Base-by-base conservation (phyloP, 2,888 invertebrate genomes). In the Pterostichus madidus region DNA sequence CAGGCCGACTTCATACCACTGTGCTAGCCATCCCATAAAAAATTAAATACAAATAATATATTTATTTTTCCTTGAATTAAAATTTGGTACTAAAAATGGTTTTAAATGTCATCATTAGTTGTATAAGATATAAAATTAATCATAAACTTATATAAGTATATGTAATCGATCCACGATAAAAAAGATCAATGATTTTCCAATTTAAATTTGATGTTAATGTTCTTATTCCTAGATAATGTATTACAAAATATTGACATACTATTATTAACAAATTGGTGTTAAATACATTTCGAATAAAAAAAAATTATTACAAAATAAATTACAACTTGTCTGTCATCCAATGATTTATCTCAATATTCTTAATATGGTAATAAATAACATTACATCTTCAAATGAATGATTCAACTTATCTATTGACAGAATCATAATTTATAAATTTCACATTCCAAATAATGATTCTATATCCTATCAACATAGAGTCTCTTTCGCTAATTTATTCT, bases 351-450 rank as follows among this genome's bases (percentile, higher is more conserved):
- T 71, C 24, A 8, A 71, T 71, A 71, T 71, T 71, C 44, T 71
- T 71, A 71, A 11, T 17, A 15, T 7, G 6, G 68, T 71, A 71
- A 71, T 71, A 71, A 71, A 71, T 71, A 71, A 71, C 13, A 64
- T 64, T 64, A 71, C 68, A 71, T 71, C 68, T 11, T 35, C 5
- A 64, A 24, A 71, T 15, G 44, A 71, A 46, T 71, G 39, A 15
- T 11, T 39, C 39, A 15, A 13, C 39, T 44, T 71, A 71, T 71
- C 68, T 32, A 71, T 44, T 71, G 68, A 71, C 68, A 71, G 68
- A 71, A 71, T 71, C 39, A 71, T 71, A 44, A 71, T 71, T 71
- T 44, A 71, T 71, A 71, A 71, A 71, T 71, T 71, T 71, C 68
- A 39, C 68, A 64, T 35, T 64, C 64, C 31, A 61, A n/a, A 61